Conservation (phyloP, 2,113 vertebrate species). For the Azemiops feae region DNA sequence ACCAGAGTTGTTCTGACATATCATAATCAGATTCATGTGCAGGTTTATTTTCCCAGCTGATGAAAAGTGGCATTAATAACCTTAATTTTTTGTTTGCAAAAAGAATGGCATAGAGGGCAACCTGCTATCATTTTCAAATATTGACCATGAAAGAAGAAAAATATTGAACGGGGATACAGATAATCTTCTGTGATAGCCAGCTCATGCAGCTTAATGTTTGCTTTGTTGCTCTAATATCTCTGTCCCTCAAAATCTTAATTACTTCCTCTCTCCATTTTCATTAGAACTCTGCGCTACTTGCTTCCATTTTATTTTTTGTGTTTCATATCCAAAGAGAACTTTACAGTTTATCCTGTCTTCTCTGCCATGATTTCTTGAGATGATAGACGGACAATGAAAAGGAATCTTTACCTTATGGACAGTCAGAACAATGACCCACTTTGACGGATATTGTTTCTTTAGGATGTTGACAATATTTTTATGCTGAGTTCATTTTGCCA, state of each 20-base stretch:
- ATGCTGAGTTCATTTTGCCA: background rate
- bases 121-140: background rate
- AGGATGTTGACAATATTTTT: background rate
- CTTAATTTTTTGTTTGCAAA: slow-evolving; percentile 12
- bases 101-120: background rate
- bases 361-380: background rate
- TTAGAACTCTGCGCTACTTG: background rate
- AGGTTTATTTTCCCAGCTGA: slow-evolving; percentile 18
- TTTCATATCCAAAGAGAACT: background rate
- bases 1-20: slow-evolving; percentile 3
- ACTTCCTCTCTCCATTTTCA: background rate
- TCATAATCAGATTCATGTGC: slow-evolving; percentile 28
- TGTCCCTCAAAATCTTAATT: background rate
- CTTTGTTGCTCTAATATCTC: background rate
- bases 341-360: background rate
- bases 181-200: background rate
- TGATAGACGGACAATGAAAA: background rate
- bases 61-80: slow-evolving; percentile 31
- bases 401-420: background rate
- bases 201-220: background rate
- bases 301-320: background rate
- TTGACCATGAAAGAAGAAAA: background rate
- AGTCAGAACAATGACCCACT: background rate
- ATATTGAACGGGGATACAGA: background rate
- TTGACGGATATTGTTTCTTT: background rate